A percentile compares a stretch with the other conserved stretches of the same genome.
phyloP scores from a whole-genome alignment of 1,140 invertebrate species.

The Lepidurus apus region DNA sequence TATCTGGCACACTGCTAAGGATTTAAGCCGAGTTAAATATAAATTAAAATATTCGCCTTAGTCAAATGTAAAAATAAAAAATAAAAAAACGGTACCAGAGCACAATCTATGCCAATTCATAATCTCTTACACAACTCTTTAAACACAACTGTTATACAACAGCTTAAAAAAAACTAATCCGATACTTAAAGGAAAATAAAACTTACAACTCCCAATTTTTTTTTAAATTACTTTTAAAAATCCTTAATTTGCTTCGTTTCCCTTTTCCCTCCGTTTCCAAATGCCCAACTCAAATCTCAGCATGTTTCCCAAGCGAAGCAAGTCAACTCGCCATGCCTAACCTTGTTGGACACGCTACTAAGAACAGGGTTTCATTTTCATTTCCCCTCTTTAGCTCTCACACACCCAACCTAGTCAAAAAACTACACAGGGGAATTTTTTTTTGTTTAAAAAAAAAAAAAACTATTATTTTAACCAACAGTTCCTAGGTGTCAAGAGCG shows the following conservation, averaged over 20 bases:
- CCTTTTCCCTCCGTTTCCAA: background rate
- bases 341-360: background rate
- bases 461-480: too few relatives aligned
- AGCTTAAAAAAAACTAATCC: too few relatives aligned
- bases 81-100: too few relatives aligned
- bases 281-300: constrained; percentile 1
- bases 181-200: background rate
- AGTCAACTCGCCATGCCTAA: constrained; percentile 17
- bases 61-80: too few relatives aligned
- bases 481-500: background rate
- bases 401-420: background rate
- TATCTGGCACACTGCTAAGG: too few relatives aligned
- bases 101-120: too few relatives aligned
- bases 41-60: too few relatives aligned
- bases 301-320: constrained; percentile 5
- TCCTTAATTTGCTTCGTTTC: constrained; percentile 4
- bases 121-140: too few relatives aligned
- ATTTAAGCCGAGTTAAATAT: too few relatives aligned
- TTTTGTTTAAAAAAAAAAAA: too few relatives aligned
- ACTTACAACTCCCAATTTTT: too few relatives aligned
- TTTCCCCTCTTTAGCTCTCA: background rate
- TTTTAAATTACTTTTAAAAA: background rate
- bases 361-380: background rate
- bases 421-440: background rate
- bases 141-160: too few relatives aligned